Evolutionary conservation across 2,888 invertebrate species (phyloP).

Genomic region (Bombyx huttoni): DNA sequence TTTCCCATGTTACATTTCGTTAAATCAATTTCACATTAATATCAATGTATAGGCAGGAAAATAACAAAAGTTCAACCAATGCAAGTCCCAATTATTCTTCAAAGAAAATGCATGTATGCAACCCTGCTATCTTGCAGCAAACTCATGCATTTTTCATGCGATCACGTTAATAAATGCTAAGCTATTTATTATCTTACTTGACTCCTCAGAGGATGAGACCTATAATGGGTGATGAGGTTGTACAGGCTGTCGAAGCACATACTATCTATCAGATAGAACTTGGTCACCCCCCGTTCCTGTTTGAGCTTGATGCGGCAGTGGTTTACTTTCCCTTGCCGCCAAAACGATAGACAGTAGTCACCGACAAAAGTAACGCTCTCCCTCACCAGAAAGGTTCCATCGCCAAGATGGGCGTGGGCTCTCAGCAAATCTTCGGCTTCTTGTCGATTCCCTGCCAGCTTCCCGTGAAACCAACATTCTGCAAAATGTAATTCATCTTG

Average conservation of each 20-base stretch:
- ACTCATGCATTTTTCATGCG: not conserved
- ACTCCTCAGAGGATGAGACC: conserved; percentile 87
- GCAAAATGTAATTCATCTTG: conserved; percentile 92
- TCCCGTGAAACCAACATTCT: conserved; percentile 96
- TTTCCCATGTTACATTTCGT: not conserved
- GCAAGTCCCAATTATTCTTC: not conserved
- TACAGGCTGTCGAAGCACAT: conserved; percentile 93
- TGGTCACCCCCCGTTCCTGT: conserved; percentile 89
- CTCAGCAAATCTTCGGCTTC: conserved; percentile 85
- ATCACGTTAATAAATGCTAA: not conserved
- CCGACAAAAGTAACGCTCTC: conserved; percentile 97
- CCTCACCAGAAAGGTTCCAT: conserved; percentile 93
- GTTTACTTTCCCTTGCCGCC: conserved; percentile 90
- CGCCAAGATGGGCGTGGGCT: conserved; percentile 85
- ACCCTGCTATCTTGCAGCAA: not conserved
- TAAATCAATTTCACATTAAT: not conserved
- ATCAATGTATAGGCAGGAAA: not conserved
- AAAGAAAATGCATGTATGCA: not conserved
- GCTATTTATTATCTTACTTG: conserved; percentile 59
- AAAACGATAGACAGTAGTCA: conserved; percentile 95
- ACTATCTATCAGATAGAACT: conserved; percentile 91
- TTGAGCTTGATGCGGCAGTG: conserved; percentile 93
- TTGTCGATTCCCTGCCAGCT: conserved; percentile 82
- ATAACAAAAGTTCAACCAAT: not conserved
- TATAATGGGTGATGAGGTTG: conserved; percentile 91